Evolutionary conservation across 2,888 invertebrate species (phyloP), one percentile per base, ranked within the genome.

Genomic region (Itoplectis maculator): DNA sequence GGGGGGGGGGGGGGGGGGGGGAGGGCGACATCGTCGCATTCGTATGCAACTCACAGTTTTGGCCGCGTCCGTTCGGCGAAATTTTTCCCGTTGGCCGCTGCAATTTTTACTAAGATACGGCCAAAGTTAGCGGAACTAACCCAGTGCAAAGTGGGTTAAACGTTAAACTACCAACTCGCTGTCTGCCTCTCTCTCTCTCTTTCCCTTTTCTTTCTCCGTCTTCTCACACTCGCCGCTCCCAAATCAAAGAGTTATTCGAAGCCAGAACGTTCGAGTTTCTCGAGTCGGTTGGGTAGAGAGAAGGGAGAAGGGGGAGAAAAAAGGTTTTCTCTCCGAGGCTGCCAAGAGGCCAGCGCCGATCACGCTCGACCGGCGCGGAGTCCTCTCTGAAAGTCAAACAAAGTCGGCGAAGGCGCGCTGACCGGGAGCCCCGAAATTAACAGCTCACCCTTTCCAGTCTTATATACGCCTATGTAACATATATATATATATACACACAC

Each of bases 301-400:
- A n/a, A n/a, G n/a, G n/a, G n/a, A n/a, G n/a, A n/a, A n/a, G 5
- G n/a, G 47, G 13, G 47, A 47, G 35, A 66, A 45, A 72, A 68
- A 47, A 37, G 15, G 13, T 45, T 42, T 45, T 72, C 45, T 35
- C 15, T 40, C 18, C 11, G 0, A 7, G 15, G 7, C 45, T 45
- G 59, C 42, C 72, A 59, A 59, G 56, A 45, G 72, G 29, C 42
- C 29, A 37, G 56, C 56, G 56, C 56, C 23, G 56, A 56, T 56
- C 35, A 45, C 29, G 45, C 45, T 72, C 59, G 72, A 72, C 42
- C 72, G 72, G 56, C 13, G 59, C 56, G 47, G 49, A 72, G 49
- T 69, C 77, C 76, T 77, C 76, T 77, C 77, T 73, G 77, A 85
- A 87, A 88, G 88, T 86, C 85, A 87, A 87, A 86, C 84, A 87